A percentile compares a stretch with the other conserved stretches of the same genome.
phyloP scores from a whole-genome alignment of 1,140 invertebrate genomes.

The Cydia pomonella region DNA sequence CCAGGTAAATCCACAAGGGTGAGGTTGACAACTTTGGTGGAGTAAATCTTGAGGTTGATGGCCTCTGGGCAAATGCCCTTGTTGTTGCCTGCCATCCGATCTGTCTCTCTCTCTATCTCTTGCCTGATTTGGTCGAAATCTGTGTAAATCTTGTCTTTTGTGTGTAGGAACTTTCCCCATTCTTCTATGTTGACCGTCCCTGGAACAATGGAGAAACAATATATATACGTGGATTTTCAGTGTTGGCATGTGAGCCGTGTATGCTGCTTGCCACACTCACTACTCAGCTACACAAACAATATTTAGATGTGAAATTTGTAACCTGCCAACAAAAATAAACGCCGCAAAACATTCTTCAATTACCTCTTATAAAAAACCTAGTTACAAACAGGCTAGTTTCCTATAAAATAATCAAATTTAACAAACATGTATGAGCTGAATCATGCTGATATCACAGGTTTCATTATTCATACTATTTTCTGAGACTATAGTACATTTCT shows the following conservation, averaged over 20 bases:
- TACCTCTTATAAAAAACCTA: too few species aligned
- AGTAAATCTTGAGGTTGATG: constrained; percentile 98
- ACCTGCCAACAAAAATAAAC: too few species aligned
- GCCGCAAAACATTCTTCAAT: too few species aligned
- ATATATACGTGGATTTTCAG: not conserved
- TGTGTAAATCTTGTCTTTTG: constrained; percentile 93
- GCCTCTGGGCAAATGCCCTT: constrained; percentile 98
- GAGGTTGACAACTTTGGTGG: constrained; percentile 95
- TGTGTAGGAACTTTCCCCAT: constrained; percentile 98
- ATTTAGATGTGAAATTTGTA: too few species aligned
- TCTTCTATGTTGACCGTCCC: constrained; percentile 94
- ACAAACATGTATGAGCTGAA: too few species aligned
- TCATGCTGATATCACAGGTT: too few species aligned
- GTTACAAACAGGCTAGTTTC: too few species aligned
- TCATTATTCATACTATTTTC: too few species aligned
- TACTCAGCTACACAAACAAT: too few species aligned
- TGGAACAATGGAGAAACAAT: constrained; percentile 66
- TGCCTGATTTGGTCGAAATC: constrained; percentile 95
- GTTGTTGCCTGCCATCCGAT: constrained; percentile 95
- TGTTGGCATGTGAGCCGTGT: not conserved
- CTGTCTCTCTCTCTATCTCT: constrained; percentile 97
- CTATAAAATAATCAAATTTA: too few species aligned
- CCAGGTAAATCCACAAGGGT: constrained; percentile 99
- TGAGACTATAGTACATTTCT: too few species aligned
- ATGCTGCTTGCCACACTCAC: too few species aligned